Evolutionary conservation across 2,888 invertebrate genomes (phyloP).

Genomic region (Teleiodes luculella): DNA sequence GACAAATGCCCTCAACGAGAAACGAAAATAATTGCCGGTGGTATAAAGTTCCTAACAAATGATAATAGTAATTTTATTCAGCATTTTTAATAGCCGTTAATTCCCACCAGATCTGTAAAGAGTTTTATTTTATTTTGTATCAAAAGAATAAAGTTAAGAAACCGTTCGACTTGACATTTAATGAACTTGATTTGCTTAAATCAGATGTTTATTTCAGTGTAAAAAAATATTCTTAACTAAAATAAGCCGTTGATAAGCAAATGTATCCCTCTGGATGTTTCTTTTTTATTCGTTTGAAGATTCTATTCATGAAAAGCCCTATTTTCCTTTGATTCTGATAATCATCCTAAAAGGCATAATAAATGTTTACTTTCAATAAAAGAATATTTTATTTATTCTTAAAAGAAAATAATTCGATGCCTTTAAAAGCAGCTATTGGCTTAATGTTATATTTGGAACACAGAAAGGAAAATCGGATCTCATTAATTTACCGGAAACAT

Average conservation of each 20-base stretch:
- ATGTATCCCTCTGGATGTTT: neutral
- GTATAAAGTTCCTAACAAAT: constrained; percentile 16
- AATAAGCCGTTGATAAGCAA: neutral
- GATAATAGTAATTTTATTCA: constrained; percentile 8
- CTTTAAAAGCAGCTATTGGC: neutral
- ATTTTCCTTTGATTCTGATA: neutral
- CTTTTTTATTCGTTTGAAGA: neutral
- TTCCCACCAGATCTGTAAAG: constrained; percentile 5
- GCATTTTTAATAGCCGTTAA: constrained; percentile 9
- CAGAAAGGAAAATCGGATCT: neutral
- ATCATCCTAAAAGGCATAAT: neutral
- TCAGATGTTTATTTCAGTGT: too few species aligned
- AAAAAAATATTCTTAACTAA: too few species aligned
- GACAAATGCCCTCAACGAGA: constrained; percentile 37
- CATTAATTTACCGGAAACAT: constrained; percentile 5
- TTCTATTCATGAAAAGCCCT: neutral
- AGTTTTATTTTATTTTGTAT: too few species aligned
- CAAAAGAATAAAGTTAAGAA: too few species aligned
- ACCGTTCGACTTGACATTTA: too few species aligned
- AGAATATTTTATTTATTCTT: neutral
- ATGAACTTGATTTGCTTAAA: too few species aligned
- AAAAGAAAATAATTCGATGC: neutral
- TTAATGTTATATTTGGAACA: neutral
- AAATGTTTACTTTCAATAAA: neutral
- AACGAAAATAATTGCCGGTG: constrained; percentile 24